phyloP scores from a whole-genome alignment of 1,140 invertebrate species.

The Rhopalosiphum maidis region DNA sequence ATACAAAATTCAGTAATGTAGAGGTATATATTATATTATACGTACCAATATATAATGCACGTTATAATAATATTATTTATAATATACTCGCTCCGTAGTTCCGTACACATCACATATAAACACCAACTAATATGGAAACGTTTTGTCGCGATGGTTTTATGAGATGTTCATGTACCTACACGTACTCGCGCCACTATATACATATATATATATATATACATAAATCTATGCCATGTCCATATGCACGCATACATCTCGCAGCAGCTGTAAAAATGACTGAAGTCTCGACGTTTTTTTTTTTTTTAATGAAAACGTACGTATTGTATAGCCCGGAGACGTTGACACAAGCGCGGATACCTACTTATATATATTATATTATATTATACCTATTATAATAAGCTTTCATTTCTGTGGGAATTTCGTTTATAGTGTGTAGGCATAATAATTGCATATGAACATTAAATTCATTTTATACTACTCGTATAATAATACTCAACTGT shows the following conservation, averaged over 20 bases:
- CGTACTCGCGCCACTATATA: background rate
- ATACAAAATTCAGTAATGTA: background rate
- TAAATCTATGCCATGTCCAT: background rate
- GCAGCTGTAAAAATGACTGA: background rate
- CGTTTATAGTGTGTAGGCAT: background rate
- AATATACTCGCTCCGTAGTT: background rate
- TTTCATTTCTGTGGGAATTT: background rate
- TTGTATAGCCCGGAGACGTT: background rate
- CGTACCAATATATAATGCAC: background rate
- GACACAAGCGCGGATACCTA: background rate
- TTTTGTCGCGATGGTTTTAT: background rate
- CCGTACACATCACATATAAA: background rate
- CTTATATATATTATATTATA: background rate
- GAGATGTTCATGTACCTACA: background rate
- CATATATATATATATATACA: background rate
- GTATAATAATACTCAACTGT: background rate
- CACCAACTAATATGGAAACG: background rate
- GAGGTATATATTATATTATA: background rate
- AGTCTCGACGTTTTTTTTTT: background rate
- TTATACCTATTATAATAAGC: background rate
- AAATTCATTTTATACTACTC: background rate
- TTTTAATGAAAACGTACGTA: background rate
- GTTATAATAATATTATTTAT: background rate
- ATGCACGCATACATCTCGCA: background rate
- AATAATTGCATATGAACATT: background rate